Base-by-base conservation (phyloP, 2,797 vertebrate genomes). In the Argyrosomus regius region DNA sequence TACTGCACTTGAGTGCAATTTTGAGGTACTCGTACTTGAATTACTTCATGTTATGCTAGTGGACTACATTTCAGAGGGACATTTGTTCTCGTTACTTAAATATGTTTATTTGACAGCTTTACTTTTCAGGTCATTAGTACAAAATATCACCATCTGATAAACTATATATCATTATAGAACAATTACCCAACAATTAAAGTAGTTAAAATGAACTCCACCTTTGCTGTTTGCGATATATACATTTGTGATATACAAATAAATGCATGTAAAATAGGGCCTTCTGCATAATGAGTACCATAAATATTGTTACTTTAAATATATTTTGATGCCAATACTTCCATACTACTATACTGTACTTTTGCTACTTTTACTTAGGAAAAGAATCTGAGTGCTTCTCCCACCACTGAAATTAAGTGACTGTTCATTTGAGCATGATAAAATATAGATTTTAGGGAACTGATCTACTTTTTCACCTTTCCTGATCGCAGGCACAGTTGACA, bases 401-500 rank as follows among this genome's bases (percentile, higher is more conserved):
- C 59, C 6, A 9, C 3, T 43, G 13, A 24, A 20, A 20, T 49
- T 3, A n/a, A 46, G 45, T 50, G 6, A 43, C 48, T 28, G 7
- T 65, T 20, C 3, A 56, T 59, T 39, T 60, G 7, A 67, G 58
- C 0, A 49, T 45, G 35, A 3, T 13, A 54, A 77, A 67, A 18
- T 50, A 3, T 16, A 28, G 41, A 26, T 48, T 52, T 5, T 64
- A 0, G 72, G 13, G 1, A 54, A n/a, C 18, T 52, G 3, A 3
- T 52, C n/a, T 11, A 6, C 48, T 24, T 12, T 56, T 28, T 53
- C 17, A 3, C 6, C 5, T 70, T 46, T 73, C 0, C 1, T 65
- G 3, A 72, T 31, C 1, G 0, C 80, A 98, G 97, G 97, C 48
- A 96, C 97, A 0, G 74, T 98, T 77, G 97, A 97, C 93, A 98